phyloP scores from a whole-genome alignment of 2,113 vertebrate species.

The Mesocricetus auratus region DNA sequence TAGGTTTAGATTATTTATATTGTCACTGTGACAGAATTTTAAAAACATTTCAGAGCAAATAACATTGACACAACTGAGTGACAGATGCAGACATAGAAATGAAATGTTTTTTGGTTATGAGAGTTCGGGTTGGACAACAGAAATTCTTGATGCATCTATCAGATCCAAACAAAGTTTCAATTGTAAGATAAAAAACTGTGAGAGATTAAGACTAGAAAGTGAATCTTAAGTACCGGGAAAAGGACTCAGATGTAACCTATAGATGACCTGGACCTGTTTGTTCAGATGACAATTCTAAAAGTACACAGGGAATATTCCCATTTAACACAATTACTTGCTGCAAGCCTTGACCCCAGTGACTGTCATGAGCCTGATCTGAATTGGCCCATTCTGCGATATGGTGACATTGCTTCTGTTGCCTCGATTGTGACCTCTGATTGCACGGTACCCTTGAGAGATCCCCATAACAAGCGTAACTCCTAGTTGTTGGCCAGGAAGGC shows the following conservation, averaged over 20 bases:
- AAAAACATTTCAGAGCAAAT: slow-evolving; percentile 43
- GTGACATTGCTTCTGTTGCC: slow-evolving; percentile 92
- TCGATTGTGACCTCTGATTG: slow-evolving; percentile 92
- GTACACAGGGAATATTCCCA: slow-evolving; percentile 89
- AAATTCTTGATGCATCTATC: slow-evolving; percentile 41
- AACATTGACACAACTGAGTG: slow-evolving; percentile 33
- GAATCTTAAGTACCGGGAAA: slow-evolving; percentile 77
- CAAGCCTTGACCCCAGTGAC: slow-evolving; percentile 90
- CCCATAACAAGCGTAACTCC: slow-evolving; percentile 96
- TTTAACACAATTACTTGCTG: slow-evolving; percentile 91
- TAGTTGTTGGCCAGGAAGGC: slow-evolving; percentile 89
- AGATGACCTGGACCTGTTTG: slow-evolving; percentile 91
- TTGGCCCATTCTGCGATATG: slow-evolving; percentile 94
- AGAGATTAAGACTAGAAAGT: slow-evolving; percentile 76
- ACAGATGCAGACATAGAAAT: slow-evolving; percentile 23
- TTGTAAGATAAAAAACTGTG: slow-evolving; percentile 80
- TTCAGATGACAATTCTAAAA: slow-evolving; percentile 91
- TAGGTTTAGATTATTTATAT: slow-evolving; percentile 15
- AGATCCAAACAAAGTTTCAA: slow-evolving; percentile 65
- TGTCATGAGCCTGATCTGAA: slow-evolving; percentile 91
- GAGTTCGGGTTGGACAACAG: slow-evolving; percentile 44
- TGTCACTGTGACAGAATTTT: slow-evolving; percentile 10
- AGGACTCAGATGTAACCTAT: slow-evolving; percentile 89
- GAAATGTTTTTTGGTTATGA: background rate
- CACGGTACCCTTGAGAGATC: slow-evolving; percentile 93